Evolutionary conservation across 2,797 vertebrate genomes (phyloP).

Genomic region (Gallinago nigripennis): DNA sequence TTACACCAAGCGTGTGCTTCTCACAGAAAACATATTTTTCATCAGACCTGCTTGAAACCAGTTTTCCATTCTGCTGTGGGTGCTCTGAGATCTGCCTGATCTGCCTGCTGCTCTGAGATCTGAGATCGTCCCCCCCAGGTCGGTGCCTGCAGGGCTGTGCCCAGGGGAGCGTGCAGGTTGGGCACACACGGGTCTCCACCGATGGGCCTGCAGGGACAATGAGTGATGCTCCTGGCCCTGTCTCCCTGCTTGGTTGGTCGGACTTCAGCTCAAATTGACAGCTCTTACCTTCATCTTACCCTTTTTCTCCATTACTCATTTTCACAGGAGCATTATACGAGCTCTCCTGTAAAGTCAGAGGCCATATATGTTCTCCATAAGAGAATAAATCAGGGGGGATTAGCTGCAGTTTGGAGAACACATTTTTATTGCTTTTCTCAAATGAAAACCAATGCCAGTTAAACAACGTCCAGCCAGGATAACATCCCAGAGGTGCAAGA

Average conservation of each 20-base stretch:
- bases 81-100: neutral
- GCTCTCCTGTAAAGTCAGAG: neutral
- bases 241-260: neutral
- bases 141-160: neutral
- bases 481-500: neutral
- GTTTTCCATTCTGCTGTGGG: neutral
- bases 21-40: neutral
- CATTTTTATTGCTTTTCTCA: neutral
- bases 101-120: neutral
- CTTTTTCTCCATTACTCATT: neutral
- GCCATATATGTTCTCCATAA: neutral
- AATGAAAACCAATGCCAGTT: neutral
- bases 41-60: neutral
- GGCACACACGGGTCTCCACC: fast-evolving
- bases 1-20: neutral
- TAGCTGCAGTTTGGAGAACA: neutral
- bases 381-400: neutral
- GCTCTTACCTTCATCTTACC: neutral
- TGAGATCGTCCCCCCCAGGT: neutral
- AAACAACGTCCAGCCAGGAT: neutral
- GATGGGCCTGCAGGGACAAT: neutral
- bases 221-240: neutral
- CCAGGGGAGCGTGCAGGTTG: neutral
- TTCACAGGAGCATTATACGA: neutral
- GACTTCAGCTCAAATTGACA: neutral